phyloP scores from a whole-genome alignment of 2,113 vertebrate species.

The Psilopsiagon aurifrons region DNA sequence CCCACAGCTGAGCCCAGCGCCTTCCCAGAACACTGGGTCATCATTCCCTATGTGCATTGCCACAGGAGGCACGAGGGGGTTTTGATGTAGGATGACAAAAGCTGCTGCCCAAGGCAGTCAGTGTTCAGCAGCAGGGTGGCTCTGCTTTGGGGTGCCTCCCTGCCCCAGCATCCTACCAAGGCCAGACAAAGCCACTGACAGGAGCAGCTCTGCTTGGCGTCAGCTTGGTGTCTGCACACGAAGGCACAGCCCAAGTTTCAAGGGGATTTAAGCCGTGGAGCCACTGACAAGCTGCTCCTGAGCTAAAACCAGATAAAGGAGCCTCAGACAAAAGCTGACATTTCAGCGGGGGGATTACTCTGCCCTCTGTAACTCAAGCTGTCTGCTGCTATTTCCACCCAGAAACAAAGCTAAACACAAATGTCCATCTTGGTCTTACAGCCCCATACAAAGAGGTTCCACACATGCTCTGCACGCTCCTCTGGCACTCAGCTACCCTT shows the following conservation, averaged over 20 bases:
- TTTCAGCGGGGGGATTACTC: background rate
- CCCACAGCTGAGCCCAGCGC: background rate
- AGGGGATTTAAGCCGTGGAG: background rate
- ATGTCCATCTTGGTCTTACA: background rate
- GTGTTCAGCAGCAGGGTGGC: background rate
- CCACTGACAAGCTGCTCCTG: background rate
- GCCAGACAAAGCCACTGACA: background rate
- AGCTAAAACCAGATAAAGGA: background rate
- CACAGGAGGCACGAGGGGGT: rapidly evolving
- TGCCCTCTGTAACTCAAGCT: background rate
- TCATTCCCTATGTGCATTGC: background rate
- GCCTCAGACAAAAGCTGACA: background rate
- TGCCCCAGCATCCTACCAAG: background rate
- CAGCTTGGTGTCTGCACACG: background rate
- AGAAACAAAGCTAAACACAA: background rate
- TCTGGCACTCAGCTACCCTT: background rate
- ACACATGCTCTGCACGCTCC: background rate
- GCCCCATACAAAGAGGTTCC: background rate
- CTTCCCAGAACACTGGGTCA: rapidly evolving
- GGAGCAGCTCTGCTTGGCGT: background rate
- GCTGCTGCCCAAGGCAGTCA: background rate
- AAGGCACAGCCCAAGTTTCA: background rate
- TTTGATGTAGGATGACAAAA: background rate
- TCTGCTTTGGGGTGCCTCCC: background rate
- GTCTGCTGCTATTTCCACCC: background rate